Base-by-base conservation (phyloP, 2,113 vertebrate species). In the Herpetotheres cachinnans region DNA sequence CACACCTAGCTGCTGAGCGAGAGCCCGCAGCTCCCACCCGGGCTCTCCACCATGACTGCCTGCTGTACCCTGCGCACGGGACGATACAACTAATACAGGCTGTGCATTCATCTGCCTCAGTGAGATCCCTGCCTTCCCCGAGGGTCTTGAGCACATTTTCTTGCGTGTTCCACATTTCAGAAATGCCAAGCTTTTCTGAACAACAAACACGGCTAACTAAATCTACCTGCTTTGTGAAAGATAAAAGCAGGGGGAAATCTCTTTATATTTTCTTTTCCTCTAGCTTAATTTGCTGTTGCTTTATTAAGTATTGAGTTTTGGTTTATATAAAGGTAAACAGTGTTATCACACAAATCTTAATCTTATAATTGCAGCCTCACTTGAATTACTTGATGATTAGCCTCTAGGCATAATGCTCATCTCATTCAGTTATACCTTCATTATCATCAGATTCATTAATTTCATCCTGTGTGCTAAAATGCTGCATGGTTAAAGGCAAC, bases 361-460 rank as follows among this genome's bases (percentile, higher is more conserved):
- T 93, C 86, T 47, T 67, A 56, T 78, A 93, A 93, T 81, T 84
- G 82, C 88, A 86, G 72, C 89, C 49, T 82, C 59, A 52, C 70
- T 81, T 30, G 29, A 96, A 92, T 90, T 78, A 65, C 87, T 63
- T 96, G 71, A 80, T 95, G 62, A 96, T 95, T 92, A 91, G 91
- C 92, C 90, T 92, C 55, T 26, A 90, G 94, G 79, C 58, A 65
- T 72, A 90, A 44, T 1, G 8, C 56, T 93, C 92, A 46, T 86
- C 91, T 96, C 36, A 1, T 90, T 89, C 84, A 91, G 71, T 95
- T 94, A 77, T 59, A 95, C 93, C 82, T 97, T 96, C 89, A 91
- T 97, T 96, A 97, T 56, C 79, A 65, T 63, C 82, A 90, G 69
- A 93, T 66, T 93, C 96, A 96, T 96, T 96, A 96, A 97, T 96